A percentile compares a stretch with the other conserved stretches of the same genome.
phyloP scores from a whole-genome alignment of 1,140 invertebrate species.

The Ptiloglossa arizonensis region DNA sequence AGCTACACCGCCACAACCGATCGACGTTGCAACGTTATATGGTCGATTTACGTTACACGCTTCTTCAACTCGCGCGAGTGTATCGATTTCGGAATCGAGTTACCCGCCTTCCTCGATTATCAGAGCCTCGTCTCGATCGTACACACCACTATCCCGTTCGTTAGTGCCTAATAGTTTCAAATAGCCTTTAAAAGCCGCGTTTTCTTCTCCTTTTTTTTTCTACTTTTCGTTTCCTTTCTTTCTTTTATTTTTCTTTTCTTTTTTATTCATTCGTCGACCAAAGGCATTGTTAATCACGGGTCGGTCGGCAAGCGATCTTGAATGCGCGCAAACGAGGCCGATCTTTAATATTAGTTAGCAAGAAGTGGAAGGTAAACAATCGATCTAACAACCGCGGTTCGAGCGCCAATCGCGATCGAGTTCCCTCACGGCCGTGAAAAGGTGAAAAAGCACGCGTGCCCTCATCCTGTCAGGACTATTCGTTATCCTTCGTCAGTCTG shows the following conservation, averaged over 20 bases:
- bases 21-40: not conserved
- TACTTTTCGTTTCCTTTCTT: too few relatives aligned
- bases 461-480: constrained; percentile 7
- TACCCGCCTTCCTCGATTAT: not conserved
- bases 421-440: not conserved
- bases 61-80: too few relatives aligned
- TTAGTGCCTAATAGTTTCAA: constrained; percentile 36
- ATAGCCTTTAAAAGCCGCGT: not conserved
- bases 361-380: constrained; percentile 52
- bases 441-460: constrained; percentile 5
- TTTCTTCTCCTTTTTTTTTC: too few relatives aligned
- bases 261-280: constrained; percentile 27
- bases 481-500: constrained; percentile 29
- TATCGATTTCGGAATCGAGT: not conserved
- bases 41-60: not conserved
- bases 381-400: constrained; percentile 45
- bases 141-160: constrained; percentile 1
- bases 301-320: constrained; percentile 10
- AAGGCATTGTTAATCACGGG: constrained; percentile 19
- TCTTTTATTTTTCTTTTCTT: too few relatives aligned
- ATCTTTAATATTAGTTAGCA: constrained; percentile 55
- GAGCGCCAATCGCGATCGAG: constrained; percentile 15
- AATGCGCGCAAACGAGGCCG: constrained; percentile 52
- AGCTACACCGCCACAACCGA: too few relatives aligned
- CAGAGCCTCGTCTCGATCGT: not conserved